These are phyloP conservation scores for Xiphorhynchus erythropygius DNA, from an alignment of 2,797 vertebrate genomes.

Conservation along the genomic window DNA sequence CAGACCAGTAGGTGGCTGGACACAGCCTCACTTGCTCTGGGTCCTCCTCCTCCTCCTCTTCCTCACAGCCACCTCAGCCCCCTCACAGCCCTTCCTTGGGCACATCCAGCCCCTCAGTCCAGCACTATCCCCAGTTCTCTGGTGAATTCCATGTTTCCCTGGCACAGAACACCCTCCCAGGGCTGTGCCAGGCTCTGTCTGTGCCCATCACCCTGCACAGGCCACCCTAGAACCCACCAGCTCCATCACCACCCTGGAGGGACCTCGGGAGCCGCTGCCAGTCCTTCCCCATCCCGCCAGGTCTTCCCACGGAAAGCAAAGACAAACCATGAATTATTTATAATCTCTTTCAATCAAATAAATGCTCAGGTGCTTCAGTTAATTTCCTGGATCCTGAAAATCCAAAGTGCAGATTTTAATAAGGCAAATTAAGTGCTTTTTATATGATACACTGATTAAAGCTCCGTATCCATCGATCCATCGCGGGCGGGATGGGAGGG, in stretches of 20 bases:
- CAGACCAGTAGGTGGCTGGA: not conserved
- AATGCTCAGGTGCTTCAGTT: conserved; percentile 35
- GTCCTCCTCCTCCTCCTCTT: not conserved
- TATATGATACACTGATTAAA: not conserved
- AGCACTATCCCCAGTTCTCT: not conserved
- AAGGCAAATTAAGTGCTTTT: conserved; percentile 41
- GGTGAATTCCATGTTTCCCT: not conserved
- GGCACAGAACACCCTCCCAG: rapidly evolving
- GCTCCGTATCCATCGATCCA: not conserved
- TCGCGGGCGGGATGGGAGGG: not conserved
- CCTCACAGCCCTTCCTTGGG: not conserved
- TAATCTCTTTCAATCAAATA: not conserved
- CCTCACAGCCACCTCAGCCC: not conserved
- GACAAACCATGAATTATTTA: conserved; percentile 27
- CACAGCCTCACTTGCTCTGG: not conserved
- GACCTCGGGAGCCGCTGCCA: rapidly evolving
- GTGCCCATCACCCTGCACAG: rapidly evolving
- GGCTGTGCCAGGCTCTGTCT: rapidly evolving
- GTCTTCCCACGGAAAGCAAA: not conserved
- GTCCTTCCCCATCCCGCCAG: rapidly evolving
- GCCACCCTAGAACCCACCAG: rapidly evolving
- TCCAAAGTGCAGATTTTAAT: conserved; percentile 19
- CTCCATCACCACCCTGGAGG: rapidly evolving
- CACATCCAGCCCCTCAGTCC: not conserved
- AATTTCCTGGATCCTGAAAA: conserved; percentile 19